A percentile compares a stretch with the other conserved stretches of the same genome.
These are phyloP conservation scores for Drosophila neonasuta DNA, from an alignment of 2,888 invertebrate species.

Conservation along the genomic window DNA sequence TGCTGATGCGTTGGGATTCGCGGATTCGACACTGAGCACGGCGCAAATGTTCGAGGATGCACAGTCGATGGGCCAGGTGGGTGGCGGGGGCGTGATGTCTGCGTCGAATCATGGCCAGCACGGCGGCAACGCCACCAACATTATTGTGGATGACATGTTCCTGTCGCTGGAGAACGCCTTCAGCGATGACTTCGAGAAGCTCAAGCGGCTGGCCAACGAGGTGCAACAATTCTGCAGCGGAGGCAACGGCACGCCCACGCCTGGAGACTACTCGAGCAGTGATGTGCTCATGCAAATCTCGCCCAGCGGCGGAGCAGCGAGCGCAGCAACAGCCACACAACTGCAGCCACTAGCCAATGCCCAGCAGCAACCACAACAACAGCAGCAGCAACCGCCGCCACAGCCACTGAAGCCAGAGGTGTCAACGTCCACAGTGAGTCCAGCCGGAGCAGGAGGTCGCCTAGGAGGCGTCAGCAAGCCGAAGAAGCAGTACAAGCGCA, in stretches of 20 bases:
- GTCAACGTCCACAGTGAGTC: slow-evolving; percentile 83
- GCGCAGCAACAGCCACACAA: slow-evolving; percentile 50
- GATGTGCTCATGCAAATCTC: slow-evolving; percentile 82
- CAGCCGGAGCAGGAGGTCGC: slow-evolving; percentile 22
- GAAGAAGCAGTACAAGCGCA: slow-evolving; percentile 88
- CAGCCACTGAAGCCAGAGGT: slow-evolving; percentile 82
- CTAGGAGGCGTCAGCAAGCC: slow-evolving; percentile 83
- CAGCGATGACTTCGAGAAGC: slow-evolving; percentile 92
- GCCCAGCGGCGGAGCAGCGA: slow-evolving; percentile 75
- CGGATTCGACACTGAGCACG: slow-evolving; percentile 80
- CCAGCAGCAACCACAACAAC: slow-evolving; percentile 55
- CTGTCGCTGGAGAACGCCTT: slow-evolving; percentile 82
- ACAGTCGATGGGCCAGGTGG: slow-evolving; percentile 61
- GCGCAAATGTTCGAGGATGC: slow-evolving; percentile 82
- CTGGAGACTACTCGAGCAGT: slow-evolving; percentile 77
- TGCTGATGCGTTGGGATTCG: slow-evolving; percentile 81
- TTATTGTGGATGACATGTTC: slow-evolving; percentile 83
- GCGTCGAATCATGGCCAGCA: slow-evolving; percentile 53
- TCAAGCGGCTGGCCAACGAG: slow-evolving; percentile 92
- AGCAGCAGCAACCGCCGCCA: slow-evolving; percentile 45
- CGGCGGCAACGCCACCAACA: slow-evolving; percentile 72
- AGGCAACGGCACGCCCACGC: slow-evolving; percentile 65
- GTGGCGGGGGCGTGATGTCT: slow-evolving; percentile 46
- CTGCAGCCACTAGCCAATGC: slow-evolving; percentile 58
- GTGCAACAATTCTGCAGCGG: slow-evolving; percentile 87